phyloP scores from a whole-genome alignment of 1,140 invertebrate genomes.

The Trinorchestia longiramus region DNA sequence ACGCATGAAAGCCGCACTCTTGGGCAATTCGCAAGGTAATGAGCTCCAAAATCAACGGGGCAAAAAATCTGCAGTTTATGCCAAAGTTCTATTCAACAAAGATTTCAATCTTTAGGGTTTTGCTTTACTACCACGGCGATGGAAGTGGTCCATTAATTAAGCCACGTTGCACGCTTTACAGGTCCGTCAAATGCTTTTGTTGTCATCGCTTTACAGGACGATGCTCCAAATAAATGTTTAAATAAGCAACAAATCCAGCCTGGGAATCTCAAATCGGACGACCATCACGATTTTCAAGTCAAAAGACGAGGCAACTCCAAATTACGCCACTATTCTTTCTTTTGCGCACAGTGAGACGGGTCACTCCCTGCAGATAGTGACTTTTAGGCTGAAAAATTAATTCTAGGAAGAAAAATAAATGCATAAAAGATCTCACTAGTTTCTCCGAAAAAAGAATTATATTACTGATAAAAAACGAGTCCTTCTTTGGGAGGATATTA shows the following conservation, averaged over 20 bases:
- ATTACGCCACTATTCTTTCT: neutral
- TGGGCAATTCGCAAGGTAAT: slow-evolving; percentile 21
- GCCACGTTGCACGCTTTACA: neutral
- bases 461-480: too few species aligned
- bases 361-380: neutral
- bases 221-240: neutral
- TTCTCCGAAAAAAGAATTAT: too few species aligned
- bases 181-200: neutral
- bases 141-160: neutral
- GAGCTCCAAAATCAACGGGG: neutral
- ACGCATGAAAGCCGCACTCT: slow-evolving; percentile 9
- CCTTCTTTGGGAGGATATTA: too few species aligned
- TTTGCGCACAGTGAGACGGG: neutral
- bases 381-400: neutral
- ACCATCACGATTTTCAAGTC: neutral
- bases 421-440: too few species aligned
- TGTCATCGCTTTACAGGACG: neutral
- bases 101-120: neutral
- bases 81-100: neutral
- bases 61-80: neutral
- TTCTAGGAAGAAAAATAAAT: too few species aligned
- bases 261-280: neutral
- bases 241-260: neutral
- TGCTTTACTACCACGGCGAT: neutral
- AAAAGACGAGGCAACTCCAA: neutral